These are phyloP conservation scores for Cossypha niveicapilla DNA, from an alignment of 2,797 vertebrate species.

Conservation along the genomic window DNA sequence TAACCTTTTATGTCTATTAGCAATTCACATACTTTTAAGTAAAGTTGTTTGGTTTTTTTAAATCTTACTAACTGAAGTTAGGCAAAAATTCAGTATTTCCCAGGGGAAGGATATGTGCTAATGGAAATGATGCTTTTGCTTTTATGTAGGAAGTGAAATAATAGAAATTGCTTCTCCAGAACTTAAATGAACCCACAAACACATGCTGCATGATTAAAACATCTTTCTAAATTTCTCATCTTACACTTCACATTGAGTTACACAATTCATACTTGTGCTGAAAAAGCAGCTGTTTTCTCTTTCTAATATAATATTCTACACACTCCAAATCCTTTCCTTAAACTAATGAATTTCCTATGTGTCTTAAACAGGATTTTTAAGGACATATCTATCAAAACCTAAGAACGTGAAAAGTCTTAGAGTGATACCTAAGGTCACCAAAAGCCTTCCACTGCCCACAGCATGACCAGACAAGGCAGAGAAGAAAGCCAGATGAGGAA, in stretches of 20 bases:
- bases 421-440: background rate
- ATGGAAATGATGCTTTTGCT: background rate
- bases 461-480: background rate
- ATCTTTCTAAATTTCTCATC: background rate
- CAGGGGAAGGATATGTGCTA: background rate
- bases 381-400: background rate
- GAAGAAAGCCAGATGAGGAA: background rate
- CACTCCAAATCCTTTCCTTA: background rate
- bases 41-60: accelerated
- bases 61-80: background rate
- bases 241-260: background rate
- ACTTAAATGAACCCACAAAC: background rate
- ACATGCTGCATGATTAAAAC: background rate
- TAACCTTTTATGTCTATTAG: background rate
- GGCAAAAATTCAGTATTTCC: background rate
- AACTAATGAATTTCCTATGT: background rate
- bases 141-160: background rate
- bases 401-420: background rate
- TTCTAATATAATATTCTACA: background rate
- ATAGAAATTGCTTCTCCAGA: background rate
- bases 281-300: background rate
- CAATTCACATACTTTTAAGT: background rate
- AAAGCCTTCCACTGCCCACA: background rate
- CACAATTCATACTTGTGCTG: background rate
- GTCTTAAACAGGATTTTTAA: background rate